phyloP scores from a whole-genome alignment of 2,113 vertebrate species.

The Hirundichthys speculiger region DNA sequence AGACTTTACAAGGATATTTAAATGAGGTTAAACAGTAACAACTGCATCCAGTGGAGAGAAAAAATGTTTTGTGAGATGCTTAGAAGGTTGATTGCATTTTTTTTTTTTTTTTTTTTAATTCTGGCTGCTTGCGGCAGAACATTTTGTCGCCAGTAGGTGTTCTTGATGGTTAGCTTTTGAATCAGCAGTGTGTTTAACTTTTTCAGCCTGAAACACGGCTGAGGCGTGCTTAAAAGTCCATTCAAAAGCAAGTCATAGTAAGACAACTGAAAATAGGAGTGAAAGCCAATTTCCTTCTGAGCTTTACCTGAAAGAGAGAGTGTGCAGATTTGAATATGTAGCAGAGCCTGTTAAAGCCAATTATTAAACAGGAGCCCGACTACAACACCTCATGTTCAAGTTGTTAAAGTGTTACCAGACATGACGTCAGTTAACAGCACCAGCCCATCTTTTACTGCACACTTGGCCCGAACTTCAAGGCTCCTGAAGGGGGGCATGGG shows the following conservation, averaged over 20 bases:
- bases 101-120: not conserved
- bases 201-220: constrained; percentile 20
- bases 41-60: too few species aligned
- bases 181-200: not conserved
- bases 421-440: constrained; percentile 58
- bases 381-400: constrained; percentile 31
- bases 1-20: too few species aligned
- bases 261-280: constrained; percentile 50
- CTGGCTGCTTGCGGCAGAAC: not conserved
- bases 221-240: constrained; percentile 24
- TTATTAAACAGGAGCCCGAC: constrained; percentile 56
- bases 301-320: constrained; percentile 41
- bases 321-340: constrained; percentile 4
- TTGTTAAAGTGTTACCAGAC: constrained; percentile 61
- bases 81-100: too few species aligned
- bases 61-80: too few species aligned
- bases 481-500: constrained; percentile 39
- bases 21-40: too few species aligned
- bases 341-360: constrained; percentile 18
- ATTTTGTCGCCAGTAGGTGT: constrained; percentile 23
- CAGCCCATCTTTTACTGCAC: constrained; percentile 44
- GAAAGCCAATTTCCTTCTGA: constrained; percentile 52
- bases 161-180: constrained; percentile 7
- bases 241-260: constrained; percentile 46
- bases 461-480: constrained; percentile 60